Percentiles rank a stretch among this genome's conserved stretches.
phyloP scores from a whole-genome alignment of 2,797 vertebrate species.

The Acestrorhynchus altus region DNA sequence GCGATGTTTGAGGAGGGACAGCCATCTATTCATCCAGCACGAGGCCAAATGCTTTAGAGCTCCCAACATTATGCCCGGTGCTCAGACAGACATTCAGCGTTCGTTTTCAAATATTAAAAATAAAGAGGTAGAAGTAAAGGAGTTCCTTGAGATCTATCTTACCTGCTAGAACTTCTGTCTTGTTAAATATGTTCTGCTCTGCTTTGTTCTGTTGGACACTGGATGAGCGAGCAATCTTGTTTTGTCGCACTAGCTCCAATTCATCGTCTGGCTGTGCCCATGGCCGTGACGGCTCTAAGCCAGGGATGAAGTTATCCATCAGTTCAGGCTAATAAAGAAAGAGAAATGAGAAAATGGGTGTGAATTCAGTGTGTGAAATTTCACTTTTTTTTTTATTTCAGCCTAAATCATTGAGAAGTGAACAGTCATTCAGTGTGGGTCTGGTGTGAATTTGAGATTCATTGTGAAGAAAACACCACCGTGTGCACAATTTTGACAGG shows the following conservation, averaged over 20 bases:
- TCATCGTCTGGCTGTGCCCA: conserved; percentile 61
- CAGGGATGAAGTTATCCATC: conserved; percentile 84
- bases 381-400: too few species aligned
- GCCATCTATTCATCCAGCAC: too few species aligned
- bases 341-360: neutral
- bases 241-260: conserved; percentile 66
- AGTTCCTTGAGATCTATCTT: conserved; percentile 43
- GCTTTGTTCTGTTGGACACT: conserved; percentile 91
- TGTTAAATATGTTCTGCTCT: conserved; percentile 84
- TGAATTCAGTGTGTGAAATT: too few species aligned
- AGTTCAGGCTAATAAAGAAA: conserved; percentile 59
- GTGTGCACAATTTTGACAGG: too few species aligned
- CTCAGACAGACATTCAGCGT: too few species aligned
- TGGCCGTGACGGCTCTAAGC: conserved; percentile 57
- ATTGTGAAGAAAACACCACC: too few species aligned
- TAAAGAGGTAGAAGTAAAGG: neutral
- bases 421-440: too few species aligned
- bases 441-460: too few species aligned
- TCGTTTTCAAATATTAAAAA: neutral
- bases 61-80: too few species aligned
- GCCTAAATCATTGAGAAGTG: too few species aligned
- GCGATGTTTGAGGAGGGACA: too few species aligned
- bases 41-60: too few species aligned
- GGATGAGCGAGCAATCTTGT: conserved; percentile 74
- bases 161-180: conserved; percentile 94